Percentiles rank a stretch among this genome's conserved stretches.
Conservation (phyloP, 2,113 vertebrate species). For the Lepus americanus region DNA sequence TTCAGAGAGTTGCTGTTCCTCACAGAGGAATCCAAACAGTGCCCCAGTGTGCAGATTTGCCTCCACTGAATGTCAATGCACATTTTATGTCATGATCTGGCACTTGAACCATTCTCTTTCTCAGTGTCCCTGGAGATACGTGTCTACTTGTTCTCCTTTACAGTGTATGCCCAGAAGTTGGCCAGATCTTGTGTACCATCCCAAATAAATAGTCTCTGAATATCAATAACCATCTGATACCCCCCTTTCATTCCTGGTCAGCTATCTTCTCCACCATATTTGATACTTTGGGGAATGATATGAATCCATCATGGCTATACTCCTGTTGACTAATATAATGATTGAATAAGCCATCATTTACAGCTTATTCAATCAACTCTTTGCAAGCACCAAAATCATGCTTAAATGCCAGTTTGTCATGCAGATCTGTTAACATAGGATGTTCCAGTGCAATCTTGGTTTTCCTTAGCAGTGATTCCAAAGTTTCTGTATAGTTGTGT, state of each 20-base stretch:
- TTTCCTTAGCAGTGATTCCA: constrained; percentile 99
- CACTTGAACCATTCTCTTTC: constrained; percentile 98
- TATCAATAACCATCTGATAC: too few species aligned
- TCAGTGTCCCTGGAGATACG: constrained; percentile 98
- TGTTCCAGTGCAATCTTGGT: constrained; percentile 98
- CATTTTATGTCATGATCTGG: constrained; percentile 99
- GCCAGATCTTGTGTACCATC: constrained; percentile 99
- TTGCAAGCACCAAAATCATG: constrained; percentile 98
- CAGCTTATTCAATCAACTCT: constrained; percentile 98
- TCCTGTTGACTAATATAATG: constrained; percentile 99
- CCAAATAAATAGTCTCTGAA: constrained; percentile 98
- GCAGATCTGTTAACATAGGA: constrained; percentile 97
- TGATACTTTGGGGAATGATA: constrained; percentile 98
- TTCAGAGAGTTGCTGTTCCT: constrained; percentile 99
- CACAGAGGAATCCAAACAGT: constrained; percentile 98
- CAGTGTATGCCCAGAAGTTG: constrained; percentile 99
- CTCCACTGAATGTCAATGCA: constrained; percentile 97
- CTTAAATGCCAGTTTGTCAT: constrained; percentile 96
- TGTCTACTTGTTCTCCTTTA: constrained; percentile 98
- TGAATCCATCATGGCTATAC: constrained; percentile 99
- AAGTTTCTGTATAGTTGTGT: constrained; percentile 99
- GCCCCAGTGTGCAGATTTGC: constrained; percentile 98
- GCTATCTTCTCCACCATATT: constrained; percentile 79
- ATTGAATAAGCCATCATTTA: constrained; percentile 98
- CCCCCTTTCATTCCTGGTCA: too few species aligned